Percentiles rank a stretch among this genome's conserved stretches.
These are phyloP conservation scores for Drosophila ambigua DNA, from an alignment of 1,140 invertebrate species.

Conservation along the genomic window DNA sequence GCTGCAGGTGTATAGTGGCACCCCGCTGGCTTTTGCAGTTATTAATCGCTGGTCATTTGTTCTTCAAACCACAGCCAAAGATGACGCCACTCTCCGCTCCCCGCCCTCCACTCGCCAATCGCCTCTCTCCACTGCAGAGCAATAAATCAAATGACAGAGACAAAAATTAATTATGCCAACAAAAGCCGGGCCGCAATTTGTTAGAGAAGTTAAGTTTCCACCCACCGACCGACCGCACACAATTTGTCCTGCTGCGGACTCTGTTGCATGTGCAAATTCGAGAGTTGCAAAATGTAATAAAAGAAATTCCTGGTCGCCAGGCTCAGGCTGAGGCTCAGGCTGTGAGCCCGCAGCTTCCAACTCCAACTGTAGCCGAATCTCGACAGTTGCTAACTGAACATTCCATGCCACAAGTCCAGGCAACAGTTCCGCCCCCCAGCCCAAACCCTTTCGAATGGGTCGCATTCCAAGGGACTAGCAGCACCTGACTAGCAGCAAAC, in stretches of 20 bases:
- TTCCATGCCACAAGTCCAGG: too few relatives aligned
- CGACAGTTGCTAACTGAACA: too few relatives aligned
- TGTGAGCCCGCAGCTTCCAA: neutral
- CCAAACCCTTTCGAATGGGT: too few relatives aligned
- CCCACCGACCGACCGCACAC: constrained; percentile 4
- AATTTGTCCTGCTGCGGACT: constrained; percentile 10
- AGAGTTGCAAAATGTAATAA: constrained; percentile 49
- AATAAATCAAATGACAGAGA: constrained; percentile 64
- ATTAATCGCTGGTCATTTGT: constrained; percentile 44
- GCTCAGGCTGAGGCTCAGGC: too few relatives aligned
- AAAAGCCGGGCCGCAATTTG: constrained; percentile 54
- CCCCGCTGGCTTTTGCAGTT: constrained; percentile 35
- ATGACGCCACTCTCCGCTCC: neutral
- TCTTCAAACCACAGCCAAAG: constrained; percentile 29
- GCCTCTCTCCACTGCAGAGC: constrained; percentile 3
- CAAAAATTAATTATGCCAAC: constrained; percentile 66
- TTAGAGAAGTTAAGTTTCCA: constrained; percentile 51
- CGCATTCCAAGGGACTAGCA: too few relatives aligned
- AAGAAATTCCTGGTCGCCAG: constrained; percentile 41
- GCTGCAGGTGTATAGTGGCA: constrained; percentile 54
- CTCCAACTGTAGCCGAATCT: constrained; percentile 29
- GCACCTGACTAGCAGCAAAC: too few relatives aligned
- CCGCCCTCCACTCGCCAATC: neutral
- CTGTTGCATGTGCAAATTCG: constrained; percentile 21
- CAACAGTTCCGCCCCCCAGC: too few relatives aligned